These are phyloP conservation scores for Drosophila acutilabella DNA, from an alignment of 2,888 invertebrate species.

Conservation along the genomic window DNA sequence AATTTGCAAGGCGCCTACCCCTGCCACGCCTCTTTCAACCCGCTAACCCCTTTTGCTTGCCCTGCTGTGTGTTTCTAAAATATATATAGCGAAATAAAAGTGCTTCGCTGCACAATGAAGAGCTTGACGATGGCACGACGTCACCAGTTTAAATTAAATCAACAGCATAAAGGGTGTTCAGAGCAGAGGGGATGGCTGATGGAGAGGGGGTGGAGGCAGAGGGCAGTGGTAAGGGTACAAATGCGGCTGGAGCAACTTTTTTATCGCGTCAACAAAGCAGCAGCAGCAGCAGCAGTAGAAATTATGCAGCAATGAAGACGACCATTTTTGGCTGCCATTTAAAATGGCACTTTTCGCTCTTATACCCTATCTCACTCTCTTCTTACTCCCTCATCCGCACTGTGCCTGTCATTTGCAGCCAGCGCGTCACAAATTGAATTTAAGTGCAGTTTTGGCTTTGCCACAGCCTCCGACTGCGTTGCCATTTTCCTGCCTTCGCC, in stretches of 20 bases:
- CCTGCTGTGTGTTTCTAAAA: conserved; percentile 28
- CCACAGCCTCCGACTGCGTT: conserved; percentile 26
- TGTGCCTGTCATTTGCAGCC: conserved; percentile 75
- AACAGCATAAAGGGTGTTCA: conserved; percentile 63
- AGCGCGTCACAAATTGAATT: conserved; percentile 76
- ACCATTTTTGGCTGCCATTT: conserved; percentile 79
- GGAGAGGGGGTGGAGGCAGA: neutral
- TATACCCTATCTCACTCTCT: neutral
- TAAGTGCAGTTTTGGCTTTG: conserved; percentile 77
- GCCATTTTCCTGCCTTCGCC: neutral
- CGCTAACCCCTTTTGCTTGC: neutral
- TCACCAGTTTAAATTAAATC: conserved; percentile 83
- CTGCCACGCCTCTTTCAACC: neutral
- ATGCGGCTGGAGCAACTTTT: conserved; percentile 65
- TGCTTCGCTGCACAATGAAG: conserved; percentile 63
- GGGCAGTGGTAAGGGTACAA: conserved; percentile 1
- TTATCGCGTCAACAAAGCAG: conserved; percentile 75
- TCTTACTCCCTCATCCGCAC: conserved; percentile 11
- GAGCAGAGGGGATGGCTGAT: conserved; percentile 5
- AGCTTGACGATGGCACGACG: conserved; percentile 62
- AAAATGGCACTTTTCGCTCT: conserved; percentile 68
- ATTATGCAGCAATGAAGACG: conserved; percentile 77
- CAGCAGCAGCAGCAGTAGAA: conserved; percentile 53
- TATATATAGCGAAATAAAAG: conserved; percentile 65
- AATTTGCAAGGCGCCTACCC: conserved; percentile 57